Conservation (phyloP, 2,113 vertebrate species). For the Nyctereutes procyonoides region DNA sequence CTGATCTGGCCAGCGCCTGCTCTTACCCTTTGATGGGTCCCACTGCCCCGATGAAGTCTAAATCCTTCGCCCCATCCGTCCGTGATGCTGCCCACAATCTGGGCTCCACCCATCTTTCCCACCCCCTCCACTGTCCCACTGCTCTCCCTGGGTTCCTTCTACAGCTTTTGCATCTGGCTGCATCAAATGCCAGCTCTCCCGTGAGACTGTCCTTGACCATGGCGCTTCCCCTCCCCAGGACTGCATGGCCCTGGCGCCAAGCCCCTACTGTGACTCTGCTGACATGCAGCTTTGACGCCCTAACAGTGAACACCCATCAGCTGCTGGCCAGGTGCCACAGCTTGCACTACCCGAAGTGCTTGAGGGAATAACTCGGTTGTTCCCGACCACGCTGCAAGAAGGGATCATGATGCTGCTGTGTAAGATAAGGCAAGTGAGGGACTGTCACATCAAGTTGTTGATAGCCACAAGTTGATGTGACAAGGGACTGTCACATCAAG, state of each 20-base stretch:
- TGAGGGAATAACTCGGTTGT: not conserved
- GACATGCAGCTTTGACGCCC: not conserved
- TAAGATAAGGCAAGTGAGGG: not conserved
- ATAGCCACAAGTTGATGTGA: too few species aligned
- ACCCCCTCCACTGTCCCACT: accelerated
- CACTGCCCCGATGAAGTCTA: not conserved
- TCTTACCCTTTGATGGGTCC: not conserved
- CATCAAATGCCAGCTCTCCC: not conserved
- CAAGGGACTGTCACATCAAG: not conserved
- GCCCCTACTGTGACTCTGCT: not conserved
- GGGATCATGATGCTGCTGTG: not conserved
- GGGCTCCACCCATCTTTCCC: not conserved
- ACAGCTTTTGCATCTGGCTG: not conserved
- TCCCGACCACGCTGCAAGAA: not conserved
- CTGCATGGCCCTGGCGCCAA: not conserved
- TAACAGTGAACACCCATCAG: not conserved
- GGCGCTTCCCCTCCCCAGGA: not conserved
- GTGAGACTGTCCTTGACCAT: not conserved
- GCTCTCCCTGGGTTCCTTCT: not conserved
- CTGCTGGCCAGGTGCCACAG: not conserved
- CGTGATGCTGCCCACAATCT: accelerated
- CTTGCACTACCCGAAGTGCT: not conserved
- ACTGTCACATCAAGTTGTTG: not conserved
- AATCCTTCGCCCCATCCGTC: not conserved
- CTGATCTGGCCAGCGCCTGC: not conserved